Evolutionary conservation across 1,140 invertebrate genomes (phyloP).

Genomic region (Lerema accius): DNA sequence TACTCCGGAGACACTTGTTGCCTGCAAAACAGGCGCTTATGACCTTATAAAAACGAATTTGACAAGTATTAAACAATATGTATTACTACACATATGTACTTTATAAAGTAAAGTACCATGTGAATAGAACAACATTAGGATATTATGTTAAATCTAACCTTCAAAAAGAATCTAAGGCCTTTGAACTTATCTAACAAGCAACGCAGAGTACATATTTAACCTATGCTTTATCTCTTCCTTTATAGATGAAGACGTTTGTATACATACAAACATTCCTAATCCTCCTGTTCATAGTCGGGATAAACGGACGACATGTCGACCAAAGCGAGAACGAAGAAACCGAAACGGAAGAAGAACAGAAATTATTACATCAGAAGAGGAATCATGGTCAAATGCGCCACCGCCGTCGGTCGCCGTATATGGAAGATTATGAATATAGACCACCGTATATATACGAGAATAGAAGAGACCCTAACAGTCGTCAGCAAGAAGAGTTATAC

Average conservation of each 20-base stretch:
- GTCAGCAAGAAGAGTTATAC: conserved; percentile 50
- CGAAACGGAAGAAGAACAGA: conserved; percentile 13
- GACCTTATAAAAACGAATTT: no score
- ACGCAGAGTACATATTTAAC: no score
- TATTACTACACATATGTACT: no score
- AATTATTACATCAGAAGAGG: conserved; percentile 10
- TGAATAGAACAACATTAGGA: no score
- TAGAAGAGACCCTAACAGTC: conserved; percentile 43
- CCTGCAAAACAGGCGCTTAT: no score
- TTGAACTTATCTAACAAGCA: no score
- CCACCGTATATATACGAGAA: conserved; percentile 43
- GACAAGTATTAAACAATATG: no score
- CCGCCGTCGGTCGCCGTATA: conserved; percentile 50
- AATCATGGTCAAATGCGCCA: conserved; percentile 44
- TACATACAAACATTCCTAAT: conserved; percentile 20
- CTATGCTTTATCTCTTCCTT: conserved; percentile 21
- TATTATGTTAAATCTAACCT: no score
- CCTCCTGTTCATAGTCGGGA: conserved; percentile 23
- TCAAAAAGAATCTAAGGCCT: no score
- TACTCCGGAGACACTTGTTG: no score
- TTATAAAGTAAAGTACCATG: no score
- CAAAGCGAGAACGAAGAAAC: conserved; percentile 27
- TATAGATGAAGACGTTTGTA: conserved; percentile 36
- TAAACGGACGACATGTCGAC: conserved; percentile 35
- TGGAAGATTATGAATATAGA: conserved; percentile 52